phyloP scores from a whole-genome alignment of 1,140 invertebrate species.

The Drosophila baimaii region DNA sequence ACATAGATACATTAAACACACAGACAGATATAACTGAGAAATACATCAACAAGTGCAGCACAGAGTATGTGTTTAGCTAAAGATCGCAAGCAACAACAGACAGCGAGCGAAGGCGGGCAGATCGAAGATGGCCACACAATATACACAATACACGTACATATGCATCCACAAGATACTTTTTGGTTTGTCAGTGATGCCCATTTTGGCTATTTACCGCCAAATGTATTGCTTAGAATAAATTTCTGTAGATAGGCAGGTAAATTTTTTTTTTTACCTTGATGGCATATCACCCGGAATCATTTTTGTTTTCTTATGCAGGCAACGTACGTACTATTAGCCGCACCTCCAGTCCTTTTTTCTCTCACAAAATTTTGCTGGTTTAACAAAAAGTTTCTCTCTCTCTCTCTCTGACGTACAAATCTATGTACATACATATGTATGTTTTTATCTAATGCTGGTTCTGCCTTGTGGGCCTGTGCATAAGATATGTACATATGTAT shows the following conservation, averaged over 20 bases:
- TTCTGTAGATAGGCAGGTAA: constrained; percentile 5
- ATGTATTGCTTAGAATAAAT: constrained; percentile 3
- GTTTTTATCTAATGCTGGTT: not conserved
- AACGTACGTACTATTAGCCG: constrained; percentile 13
- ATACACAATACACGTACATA: constrained; percentile 35
- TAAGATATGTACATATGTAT: constrained; percentile 3
- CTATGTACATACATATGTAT: constrained; percentile 6
- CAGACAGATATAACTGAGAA: constrained; percentile 9
- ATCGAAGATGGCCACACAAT: constrained; percentile 69
- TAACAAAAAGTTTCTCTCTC: constrained; percentile 1
- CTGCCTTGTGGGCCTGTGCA: not conserved
- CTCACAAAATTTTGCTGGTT: not conserved
- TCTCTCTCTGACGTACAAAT: not conserved
- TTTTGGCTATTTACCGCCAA: constrained; percentile 20
- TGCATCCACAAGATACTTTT: constrained; percentile 13
- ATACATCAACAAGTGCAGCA: constrained; percentile 50
- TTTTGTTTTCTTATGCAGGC: constrained; percentile 5
- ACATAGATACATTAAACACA: constrained; percentile 44
- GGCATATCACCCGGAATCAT: constrained; percentile 3
- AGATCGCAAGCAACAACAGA: constrained; percentile 52
- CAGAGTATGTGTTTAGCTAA: constrained; percentile 52
- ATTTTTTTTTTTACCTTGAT: constrained; percentile 7
- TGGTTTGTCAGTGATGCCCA: constrained; percentile 16
- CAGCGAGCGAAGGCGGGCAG: constrained; percentile 59
- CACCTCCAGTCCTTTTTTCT: constrained; percentile 11